Conservation (phyloP, 2,888 invertebrate genomes). For the Lasius platythorax region DNA sequence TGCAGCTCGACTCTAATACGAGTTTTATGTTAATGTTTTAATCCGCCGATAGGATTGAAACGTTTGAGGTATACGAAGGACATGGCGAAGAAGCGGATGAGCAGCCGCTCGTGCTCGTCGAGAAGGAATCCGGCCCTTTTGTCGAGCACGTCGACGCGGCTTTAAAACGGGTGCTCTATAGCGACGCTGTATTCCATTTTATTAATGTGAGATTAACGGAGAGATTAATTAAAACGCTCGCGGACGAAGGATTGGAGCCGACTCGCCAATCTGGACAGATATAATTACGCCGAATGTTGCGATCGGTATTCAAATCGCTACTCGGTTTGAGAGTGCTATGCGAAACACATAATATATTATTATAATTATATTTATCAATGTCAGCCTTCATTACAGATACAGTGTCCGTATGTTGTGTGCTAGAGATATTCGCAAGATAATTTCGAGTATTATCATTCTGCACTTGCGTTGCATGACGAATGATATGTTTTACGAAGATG, state of each 20-base stretch:
- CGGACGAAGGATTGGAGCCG: constrained; percentile 40
- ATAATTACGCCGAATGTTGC: constrained; percentile 48
- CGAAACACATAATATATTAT: constrained; percentile 45
- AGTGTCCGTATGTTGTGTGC: background rate
- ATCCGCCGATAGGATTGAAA: constrained; percentile 79
- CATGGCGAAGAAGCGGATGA: constrained; percentile 39
- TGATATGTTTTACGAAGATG: constrained; percentile 16
- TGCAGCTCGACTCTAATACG: constrained; percentile 70
- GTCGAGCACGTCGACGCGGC: constrained; percentile 52
- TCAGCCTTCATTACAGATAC: constrained; percentile 40
- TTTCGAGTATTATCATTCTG: constrained; percentile 23
- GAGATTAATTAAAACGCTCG: constrained; percentile 74
- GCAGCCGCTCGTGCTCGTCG: constrained; percentile 28
- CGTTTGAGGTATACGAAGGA: constrained; percentile 62
- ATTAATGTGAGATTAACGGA: constrained; percentile 74
- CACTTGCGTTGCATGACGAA: constrained; percentile 1
- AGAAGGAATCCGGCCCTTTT: constrained; percentile 51
- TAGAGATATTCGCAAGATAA: constrained; percentile 38
- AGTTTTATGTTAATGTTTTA: constrained; percentile 82
- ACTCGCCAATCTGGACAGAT: constrained; percentile 49
- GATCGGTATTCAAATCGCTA: constrained; percentile 48
- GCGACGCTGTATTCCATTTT: constrained; percentile 54
- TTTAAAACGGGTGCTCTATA: constrained; percentile 39
- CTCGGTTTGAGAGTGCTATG: constrained; percentile 31
- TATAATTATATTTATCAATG: constrained; percentile 56